These are phyloP conservation scores for Tortricodes alternella DNA, from an alignment of 2,888 invertebrate species.

Conservation along the genomic window DNA sequence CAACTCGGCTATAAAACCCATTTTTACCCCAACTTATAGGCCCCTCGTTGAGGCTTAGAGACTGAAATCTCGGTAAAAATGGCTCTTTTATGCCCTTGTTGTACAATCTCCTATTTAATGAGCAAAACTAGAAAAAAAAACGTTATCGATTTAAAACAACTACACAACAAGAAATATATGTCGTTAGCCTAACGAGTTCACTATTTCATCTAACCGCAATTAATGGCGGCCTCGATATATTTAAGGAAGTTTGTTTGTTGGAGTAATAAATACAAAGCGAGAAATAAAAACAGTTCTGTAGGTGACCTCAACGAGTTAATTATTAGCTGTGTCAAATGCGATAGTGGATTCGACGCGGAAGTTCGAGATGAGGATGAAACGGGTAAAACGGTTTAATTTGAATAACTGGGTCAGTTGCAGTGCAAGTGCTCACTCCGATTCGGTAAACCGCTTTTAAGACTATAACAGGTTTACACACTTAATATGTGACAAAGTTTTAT, in stretches of 20 bases:
- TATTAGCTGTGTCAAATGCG: constrained; percentile 51
- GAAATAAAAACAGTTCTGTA: constrained; percentile 41
- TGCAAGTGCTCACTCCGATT: neutral
- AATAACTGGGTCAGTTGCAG: constrained; percentile 38
- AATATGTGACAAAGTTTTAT: no score
- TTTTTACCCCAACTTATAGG: no score
- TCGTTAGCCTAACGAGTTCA: constrained; percentile 25
- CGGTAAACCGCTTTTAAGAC: neutral
- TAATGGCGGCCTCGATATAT: constrained; percentile 42
- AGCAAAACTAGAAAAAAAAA: neutral
- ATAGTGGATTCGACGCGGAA: constrained; percentile 47
- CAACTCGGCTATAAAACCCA: no score
- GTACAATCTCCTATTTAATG: no score
- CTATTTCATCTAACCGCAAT: constrained; percentile 31
- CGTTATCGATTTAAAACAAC: neutral
- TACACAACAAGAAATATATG: constrained; percentile 13
- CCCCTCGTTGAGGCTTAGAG: no score
- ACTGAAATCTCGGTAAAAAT: no score
- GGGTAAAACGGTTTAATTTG: constrained; percentile 39
- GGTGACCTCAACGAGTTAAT: constrained; percentile 48
- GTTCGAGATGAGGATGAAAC: constrained; percentile 40
- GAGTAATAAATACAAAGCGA: constrained; percentile 32
- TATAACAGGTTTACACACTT: no score
- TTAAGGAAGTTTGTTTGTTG: constrained; percentile 38
- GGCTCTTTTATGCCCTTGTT: no score